Evolutionary conservation across 2,888 invertebrate genomes (phyloP), one percentile per base, ranked within the genome.

Genomic region (Phortica okadai): DNA sequence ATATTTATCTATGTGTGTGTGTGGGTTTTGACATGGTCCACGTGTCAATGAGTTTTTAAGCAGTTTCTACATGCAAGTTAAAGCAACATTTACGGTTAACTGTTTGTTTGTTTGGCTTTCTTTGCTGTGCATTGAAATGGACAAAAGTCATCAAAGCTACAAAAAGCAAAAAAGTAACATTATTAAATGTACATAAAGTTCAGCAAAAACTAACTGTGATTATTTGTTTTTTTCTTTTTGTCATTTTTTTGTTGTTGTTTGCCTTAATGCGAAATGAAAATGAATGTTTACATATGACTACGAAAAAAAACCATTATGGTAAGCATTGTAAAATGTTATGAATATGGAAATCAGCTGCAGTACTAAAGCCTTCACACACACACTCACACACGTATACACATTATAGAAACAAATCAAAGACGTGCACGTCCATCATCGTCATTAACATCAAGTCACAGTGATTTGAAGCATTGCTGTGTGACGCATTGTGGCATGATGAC

Each of bases 21-120:
- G 14, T 56, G 41, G 44, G 33, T 21, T 66, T 66, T 16, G 41
- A 42, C 42, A 6, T 69, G 10, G 45, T 10, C 25, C 78, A 86
- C 84, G 86, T 85, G 85, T 85, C 86, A 85, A 85, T 84, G 86
- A 82, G 86, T 79, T 86, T 80, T 81, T 81, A 82, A 87, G 87
- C 80, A 79, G 69, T 45, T 45, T 45, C n/a, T 16, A 67, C n/a
- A 25, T 3, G 14, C 50, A 7, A 25, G 3, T 25, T 62, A 10
- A 62, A 16, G 62, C 25, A 25, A 25, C 25, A 16, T 59, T n/a
- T 59, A 11, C 21, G 21, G 25, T 56, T 16, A 25, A 62, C 62
- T 25, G 8, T 25, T 62, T 25, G 16, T 50, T n/a, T 16, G 16
- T 16, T 21, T 69, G 44, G 10, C 41, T 42, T 66, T n/a, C 11